phyloP scores from a whole-genome alignment of 1,140 invertebrate genomes.

The Lordiphosa clarofinis region DNA sequence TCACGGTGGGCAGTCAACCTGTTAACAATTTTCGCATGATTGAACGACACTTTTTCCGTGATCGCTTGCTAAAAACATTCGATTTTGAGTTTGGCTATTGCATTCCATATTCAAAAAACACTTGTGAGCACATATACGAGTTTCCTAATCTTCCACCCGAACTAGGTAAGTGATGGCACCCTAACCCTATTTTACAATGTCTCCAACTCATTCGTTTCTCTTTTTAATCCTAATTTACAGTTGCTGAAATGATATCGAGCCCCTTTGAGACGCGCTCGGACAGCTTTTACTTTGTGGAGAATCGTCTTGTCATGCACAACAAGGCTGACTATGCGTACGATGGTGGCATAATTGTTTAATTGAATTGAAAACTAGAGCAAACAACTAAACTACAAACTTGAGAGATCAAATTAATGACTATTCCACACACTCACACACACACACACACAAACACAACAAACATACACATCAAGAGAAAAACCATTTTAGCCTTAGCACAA shows the following conservation, averaged over 20 bases:
- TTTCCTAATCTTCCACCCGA: conserved; percentile 94
- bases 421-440: conserved; percentile 17
- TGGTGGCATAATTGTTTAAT: conserved; percentile 72
- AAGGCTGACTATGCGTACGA: conserved; percentile 85
- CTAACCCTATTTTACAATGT: no score
- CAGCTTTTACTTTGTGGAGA: conserved; percentile 99
- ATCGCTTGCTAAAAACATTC: conserved; percentile 97
- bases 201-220: no score
- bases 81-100: conserved; percentile 99
- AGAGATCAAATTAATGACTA: conserved; percentile 47
- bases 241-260: conserved; percentile 96
- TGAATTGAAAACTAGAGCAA: conserved; percentile 30
- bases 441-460: conserved; percentile 25
- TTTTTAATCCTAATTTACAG: conserved; percentile 82
- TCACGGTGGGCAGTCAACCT: conserved; percentile 94
- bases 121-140: conserved; percentile 99
- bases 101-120: conserved; percentile 98
- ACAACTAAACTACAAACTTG: conserved; percentile 37
- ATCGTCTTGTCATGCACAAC: conserved; percentile 98
- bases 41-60: conserved; percentile 97
- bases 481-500: conserved; percentile 77
- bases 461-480: conserved; percentile 48
- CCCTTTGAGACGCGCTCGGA: conserved; percentile 98
- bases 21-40: conserved; percentile 99
- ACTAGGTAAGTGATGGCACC: conserved; percentile 85